A percentile compares a stretch with the other conserved stretches of the same genome.
Evolutionary conservation across 2,113 vertebrate genomes (phyloP).

Genomic region (Manacus vitellinus): DNA sequence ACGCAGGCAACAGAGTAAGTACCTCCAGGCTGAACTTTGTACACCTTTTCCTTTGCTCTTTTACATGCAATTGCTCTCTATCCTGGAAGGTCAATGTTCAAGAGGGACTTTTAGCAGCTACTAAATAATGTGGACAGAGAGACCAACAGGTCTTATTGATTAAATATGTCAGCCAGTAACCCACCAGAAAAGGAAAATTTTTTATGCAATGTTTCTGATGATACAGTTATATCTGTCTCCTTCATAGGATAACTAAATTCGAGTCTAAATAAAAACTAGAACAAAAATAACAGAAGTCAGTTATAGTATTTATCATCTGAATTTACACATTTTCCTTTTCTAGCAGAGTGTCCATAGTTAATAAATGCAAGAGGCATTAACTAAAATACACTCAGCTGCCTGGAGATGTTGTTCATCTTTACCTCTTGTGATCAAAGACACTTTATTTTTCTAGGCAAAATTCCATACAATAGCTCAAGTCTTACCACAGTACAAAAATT

Average conservation of each 20-base stretch:
- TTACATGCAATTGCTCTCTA: not conserved
- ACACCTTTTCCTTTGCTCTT: not conserved
- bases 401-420: not conserved
- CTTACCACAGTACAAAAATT: not conserved
- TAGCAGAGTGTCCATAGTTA: not conserved
- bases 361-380: not conserved
- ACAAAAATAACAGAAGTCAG: not conserved
- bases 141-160: not conserved
- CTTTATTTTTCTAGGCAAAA: conserved; percentile 1
- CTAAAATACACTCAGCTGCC: not conserved
- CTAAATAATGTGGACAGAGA: not conserved
- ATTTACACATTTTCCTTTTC: not conserved
- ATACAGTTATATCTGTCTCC: not conserved
- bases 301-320: conserved; percentile 2
- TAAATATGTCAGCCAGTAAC: conserved; percentile 8
- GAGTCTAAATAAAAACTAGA: conserved; percentile 11
- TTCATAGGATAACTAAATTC: not conserved
- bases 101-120: not conserved
- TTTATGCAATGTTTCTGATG: not conserved
- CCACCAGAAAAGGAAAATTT: not conserved
- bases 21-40: not conserved
- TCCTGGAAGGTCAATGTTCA: not conserved
- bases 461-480: not conserved
- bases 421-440: not conserved
- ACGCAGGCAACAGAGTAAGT: not conserved